Conservation (phyloP, 2,888 invertebrate genomes). For the Luperina nickerlii region DNA sequence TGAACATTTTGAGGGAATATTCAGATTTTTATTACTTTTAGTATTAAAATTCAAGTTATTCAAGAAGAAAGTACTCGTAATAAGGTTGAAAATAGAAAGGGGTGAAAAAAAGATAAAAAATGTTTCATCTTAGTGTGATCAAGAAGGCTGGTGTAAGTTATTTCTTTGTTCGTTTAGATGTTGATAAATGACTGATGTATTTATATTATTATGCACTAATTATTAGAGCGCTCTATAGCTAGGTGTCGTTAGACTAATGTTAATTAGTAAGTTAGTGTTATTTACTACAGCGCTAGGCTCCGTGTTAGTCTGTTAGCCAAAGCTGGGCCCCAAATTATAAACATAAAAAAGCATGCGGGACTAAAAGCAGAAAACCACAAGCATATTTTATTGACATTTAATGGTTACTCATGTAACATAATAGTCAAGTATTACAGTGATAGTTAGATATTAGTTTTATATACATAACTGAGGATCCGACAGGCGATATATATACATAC, state of each 20-base stretch:
- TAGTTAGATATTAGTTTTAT: slow-evolving; percentile 76
- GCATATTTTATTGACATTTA: slow-evolving; percentile 88
- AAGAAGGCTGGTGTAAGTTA: neutral
- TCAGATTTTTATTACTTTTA: neutral
- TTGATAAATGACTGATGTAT: neutral
- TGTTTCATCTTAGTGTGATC: slow-evolving; percentile 16
- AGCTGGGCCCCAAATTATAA: slow-evolving; percentile 81
- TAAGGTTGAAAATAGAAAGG: slow-evolving; percentile 21
- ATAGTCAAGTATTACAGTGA: slow-evolving; percentile 81
- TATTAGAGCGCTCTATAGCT: slow-evolving; percentile 27
- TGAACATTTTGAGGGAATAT: neutral
- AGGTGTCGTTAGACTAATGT: slow-evolving; percentile 31
- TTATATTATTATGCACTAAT: slow-evolving; percentile 32
- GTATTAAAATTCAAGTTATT: neutral
- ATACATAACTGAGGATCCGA: slow-evolving; percentile 70
- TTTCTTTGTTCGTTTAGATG: neutral
- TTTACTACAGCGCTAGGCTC: slow-evolving; percentile 66
- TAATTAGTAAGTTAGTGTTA: slow-evolving; percentile 59
- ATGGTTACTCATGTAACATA: slow-evolving; percentile 85
- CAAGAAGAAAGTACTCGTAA: slow-evolving; percentile 52
- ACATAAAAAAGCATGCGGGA: slow-evolving; percentile 86
- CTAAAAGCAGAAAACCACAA: slow-evolving; percentile 89
- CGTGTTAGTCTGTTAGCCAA: slow-evolving; percentile 66
- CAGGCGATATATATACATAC: slow-evolving; percentile 70
- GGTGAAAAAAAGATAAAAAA: neutral